Base-by-base conservation (phyloP, 2,113 vertebrate species). In the Sialia sialis region DNA sequence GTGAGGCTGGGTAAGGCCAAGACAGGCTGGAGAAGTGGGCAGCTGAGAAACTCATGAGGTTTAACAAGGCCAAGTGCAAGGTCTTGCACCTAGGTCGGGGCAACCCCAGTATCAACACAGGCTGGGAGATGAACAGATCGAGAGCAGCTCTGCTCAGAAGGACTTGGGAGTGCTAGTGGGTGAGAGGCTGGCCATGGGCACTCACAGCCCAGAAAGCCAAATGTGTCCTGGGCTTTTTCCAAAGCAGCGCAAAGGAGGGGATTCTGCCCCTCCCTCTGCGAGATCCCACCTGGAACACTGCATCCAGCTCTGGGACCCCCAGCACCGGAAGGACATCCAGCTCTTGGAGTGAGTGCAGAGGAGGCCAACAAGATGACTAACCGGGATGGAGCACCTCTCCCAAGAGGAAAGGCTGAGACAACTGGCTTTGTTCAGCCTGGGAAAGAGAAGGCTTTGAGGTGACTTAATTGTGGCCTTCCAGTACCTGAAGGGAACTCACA, bases 41-140 rank as follows among this genome's bases (percentile, higher is more conserved):
- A 39, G 19, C 30, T n/a, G 41, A 19, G 11, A 84, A 56, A 34
- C 29, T 56, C 29, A 16, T 19, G 41, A 74, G 12, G 20, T 48
- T 66, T 48, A 66, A 74, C 19, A 39, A 34, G 23, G 39, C 29
- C 41, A 56, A n/a, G 18, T 15, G n/a, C 59, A 64, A 84, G 19
- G 8, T 20, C 43, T 34, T 41, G 25, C 34, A 75, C 23, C 15
- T 16, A 8, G 10, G 25, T 43, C 2, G 0, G 32, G 44, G 7
- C 52, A 51, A 8, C 30, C 11, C 20, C 0, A 0, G 16, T 9
- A 58, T 21, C 20, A 51, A 15, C 62, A 41, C 9, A 67, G 26
- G 26, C 22, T 21, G 20, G 9, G 17, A 32, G 11, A 51, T 27
- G 36, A 51, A 36, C 30, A 59, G 13, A 34, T 36, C 0, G 1